Evolutionary conservation across 1,140 invertebrate genomes (phyloP).

Genomic region (Sitodiplosis mosellana): DNA sequence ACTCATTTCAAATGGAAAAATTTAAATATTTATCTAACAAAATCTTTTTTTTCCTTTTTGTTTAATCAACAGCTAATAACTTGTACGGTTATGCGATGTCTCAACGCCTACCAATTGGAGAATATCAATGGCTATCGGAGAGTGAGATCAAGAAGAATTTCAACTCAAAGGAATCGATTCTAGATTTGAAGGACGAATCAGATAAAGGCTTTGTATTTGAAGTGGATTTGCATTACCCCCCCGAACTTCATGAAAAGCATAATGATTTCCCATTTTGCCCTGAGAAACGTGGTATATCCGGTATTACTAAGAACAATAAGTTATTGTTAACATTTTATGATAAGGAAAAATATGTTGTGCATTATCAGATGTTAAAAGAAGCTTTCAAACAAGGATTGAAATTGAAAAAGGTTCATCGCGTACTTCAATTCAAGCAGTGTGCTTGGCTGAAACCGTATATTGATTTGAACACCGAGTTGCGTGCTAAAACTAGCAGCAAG

Average conservation of each 20-base stretch:
- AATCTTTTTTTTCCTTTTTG: constrained; percentile 27
- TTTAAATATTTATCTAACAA: too few relatives aligned
- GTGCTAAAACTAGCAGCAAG: constrained; percentile 20
- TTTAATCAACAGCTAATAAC: constrained; percentile 26
- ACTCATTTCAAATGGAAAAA: too few relatives aligned
- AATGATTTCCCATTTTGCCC: constrained; percentile 30
- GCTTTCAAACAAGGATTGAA: constrained; percentile 26
- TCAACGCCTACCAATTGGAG: constrained; percentile 20
- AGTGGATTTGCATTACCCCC: constrained; percentile 21
- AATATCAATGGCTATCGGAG: constrained; percentile 27
- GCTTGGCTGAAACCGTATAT: constrained; percentile 29
- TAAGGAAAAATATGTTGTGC: constrained; percentile 28
- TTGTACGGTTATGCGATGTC: constrained; percentile 32
- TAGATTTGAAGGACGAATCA: constrained; percentile 18
- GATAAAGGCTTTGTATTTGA: constrained; percentile 32
- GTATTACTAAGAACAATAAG: constrained; percentile 12
- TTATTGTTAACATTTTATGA: constrained; percentile 19
- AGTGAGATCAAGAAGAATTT: constrained; percentile 13
- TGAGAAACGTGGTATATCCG: constrained; percentile 13
- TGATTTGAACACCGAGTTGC: constrained; percentile 23
- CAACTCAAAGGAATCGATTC: not conserved
- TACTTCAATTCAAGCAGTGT: constrained; percentile 31
- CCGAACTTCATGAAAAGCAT: constrained; percentile 29
- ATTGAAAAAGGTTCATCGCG: constrained; percentile 28
- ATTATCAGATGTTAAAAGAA: constrained; percentile 30